Conservation (phyloP, 2,113 vertebrate genomes). For the Oreocharis arfaki region DNA sequence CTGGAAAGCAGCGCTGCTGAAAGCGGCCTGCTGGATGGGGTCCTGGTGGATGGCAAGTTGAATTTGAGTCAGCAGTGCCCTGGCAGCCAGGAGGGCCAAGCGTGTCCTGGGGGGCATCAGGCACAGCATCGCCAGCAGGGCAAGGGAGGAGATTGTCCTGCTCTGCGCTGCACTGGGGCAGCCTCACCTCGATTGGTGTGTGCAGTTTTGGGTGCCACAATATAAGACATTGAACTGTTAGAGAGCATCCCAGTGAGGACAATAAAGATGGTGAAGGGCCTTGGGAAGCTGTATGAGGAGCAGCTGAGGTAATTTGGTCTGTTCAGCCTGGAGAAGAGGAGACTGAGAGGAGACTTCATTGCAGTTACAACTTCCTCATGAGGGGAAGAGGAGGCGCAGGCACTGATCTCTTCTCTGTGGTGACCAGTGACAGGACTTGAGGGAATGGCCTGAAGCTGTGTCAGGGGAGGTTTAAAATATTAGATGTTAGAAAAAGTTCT, state of each 20-base stretch:
- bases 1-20: accelerated
- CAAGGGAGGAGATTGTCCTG: neutral
- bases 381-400: neutral
- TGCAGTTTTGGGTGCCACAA: neutral
- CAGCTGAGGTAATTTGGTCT: neutral
- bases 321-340: neutral
- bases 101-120: accelerated
- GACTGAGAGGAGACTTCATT: neutral
- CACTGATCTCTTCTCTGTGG: neutral
- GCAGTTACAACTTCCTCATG: neutral
- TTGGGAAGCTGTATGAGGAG: accelerated
- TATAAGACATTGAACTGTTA: neutral
- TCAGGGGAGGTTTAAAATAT: neutral
- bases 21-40: neutral
- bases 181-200: accelerated
- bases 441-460: neutral
- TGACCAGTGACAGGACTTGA: neutral
- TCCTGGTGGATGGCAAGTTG: accelerated
- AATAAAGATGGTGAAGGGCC: neutral
- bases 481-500: neutral
- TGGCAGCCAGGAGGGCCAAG: neutral
- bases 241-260: neutral
- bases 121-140: accelerated
- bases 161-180: neutral
- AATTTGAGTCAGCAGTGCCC: neutral